phyloP scores from a whole-genome alignment of 2,888 invertebrate species.

The Macaria liturata region DNA sequence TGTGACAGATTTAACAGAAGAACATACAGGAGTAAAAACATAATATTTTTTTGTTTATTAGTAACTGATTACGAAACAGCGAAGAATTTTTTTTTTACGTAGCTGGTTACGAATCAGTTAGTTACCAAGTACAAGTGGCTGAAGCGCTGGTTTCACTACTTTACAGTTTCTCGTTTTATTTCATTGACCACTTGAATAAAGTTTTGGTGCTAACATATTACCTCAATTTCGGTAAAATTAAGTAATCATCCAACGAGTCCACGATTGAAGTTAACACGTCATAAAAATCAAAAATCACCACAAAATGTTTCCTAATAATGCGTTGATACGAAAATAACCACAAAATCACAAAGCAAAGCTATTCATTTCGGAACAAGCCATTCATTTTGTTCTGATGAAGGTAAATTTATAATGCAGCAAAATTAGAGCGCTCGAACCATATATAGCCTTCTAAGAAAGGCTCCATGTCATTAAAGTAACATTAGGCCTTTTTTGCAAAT shows the following conservation, averaged over 20 bases:
- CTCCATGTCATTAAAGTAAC: conserved; percentile 12
- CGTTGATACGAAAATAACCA: not conserved
- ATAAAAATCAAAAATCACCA: not conserved
- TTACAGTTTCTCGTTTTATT: no score
- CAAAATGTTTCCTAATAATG: conserved; percentile 3
- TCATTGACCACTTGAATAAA: no score
- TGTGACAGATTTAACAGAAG: no score
- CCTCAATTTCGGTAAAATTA: not conserved
- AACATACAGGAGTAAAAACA: no score
- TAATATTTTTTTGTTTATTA: no score
- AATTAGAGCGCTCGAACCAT: conserved; percentile 1
- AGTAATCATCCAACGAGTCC: conserved; percentile 2
- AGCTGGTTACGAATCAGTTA: no score
- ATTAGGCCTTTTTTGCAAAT: conserved; percentile 12
- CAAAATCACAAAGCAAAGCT: not conserved
- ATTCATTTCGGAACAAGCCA: conserved; percentile 3
- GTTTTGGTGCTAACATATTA: no score
- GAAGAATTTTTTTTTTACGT: no score
- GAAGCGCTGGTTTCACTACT: no score
- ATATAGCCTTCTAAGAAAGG: conserved; percentile 16
- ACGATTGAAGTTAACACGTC: conserved; percentile 2
- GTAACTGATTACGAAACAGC: no score
- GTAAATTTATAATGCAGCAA: conserved; percentile 5
- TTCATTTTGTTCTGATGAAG: conserved; percentile 8
- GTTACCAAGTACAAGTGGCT: no score